Evolutionary conservation across 2,797 vertebrate species (phyloP).

Genomic region (Lutjanus campechanus): DNA sequence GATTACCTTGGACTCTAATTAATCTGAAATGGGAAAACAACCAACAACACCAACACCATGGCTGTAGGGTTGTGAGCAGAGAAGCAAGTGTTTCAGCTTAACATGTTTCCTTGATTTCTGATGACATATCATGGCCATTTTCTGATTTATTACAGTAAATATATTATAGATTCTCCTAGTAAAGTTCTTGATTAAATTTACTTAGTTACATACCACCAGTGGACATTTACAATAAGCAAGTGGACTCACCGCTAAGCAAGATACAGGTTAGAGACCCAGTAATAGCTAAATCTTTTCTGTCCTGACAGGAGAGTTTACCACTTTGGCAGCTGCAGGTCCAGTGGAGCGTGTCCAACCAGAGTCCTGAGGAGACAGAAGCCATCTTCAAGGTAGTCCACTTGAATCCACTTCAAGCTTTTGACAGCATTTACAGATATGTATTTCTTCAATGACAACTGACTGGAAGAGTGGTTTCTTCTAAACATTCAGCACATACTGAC

Average conservation of each 20-base stretch:
- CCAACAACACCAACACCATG: no score
- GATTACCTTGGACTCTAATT: no score
- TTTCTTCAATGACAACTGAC: not conserved
- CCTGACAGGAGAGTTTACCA: conserved; percentile 87
- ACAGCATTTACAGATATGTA: not conserved
- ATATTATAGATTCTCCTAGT: no score
- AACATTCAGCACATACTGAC: not conserved
- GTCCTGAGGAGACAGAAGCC: conserved; percentile 86
- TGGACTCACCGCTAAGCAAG: not conserved
- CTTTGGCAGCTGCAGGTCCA: conserved; percentile 91
- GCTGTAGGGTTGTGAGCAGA: no score
- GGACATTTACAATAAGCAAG: not conserved
- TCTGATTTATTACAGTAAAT: no score
- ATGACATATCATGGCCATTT: no score
- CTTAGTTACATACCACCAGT: no score
- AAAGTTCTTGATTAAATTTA: no score
- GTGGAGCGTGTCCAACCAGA: conserved; percentile 88
- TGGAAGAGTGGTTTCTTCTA: not conserved
- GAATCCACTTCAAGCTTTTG: not conserved
- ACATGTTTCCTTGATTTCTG: no score
- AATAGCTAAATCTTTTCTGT: not conserved
- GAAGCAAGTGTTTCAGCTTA: no score
- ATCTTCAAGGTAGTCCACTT: conserved; percentile 89
- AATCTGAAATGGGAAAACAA: no score
- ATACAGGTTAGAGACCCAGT: not conserved